Base-by-base conservation (phyloP, 2,113 vertebrate genomes). In the Phylloscopus whistleri region DNA sequence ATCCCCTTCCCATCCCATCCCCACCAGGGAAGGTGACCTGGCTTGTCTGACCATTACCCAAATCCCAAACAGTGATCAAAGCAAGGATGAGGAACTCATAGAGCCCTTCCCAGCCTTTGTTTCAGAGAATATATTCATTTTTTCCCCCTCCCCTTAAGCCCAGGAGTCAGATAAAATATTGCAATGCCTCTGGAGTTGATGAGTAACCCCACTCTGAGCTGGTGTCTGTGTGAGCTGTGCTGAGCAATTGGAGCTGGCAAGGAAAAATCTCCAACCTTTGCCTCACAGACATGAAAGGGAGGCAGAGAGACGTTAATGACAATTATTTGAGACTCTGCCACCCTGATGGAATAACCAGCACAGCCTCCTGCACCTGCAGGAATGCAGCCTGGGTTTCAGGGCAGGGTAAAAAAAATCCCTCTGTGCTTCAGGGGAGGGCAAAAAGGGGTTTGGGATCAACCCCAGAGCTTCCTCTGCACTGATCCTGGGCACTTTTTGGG, bases 271-370 rank as follows among this genome's bases (percentile, higher is more conserved):
- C 78, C 91, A 91, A 68, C 75, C 91, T 95, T 83, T 89, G 87
- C 89, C 87, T 96, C 87, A 43, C 64, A 89, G 89, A 91, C 84
- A 83, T 69, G 87, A 94, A 93, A 95, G 59, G 77, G 87, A 93
- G 58, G 60, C 44, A 89, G 53, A 77, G 70, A 39, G 55, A 83
- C 41, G 19, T 83, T 88, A 27, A 69, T 53, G 90, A 82, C 93
- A 85, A 94, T 86, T 53, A 16, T 49, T 80, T 90, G 94, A 90
- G 88, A 22, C 90, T 33, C 5, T 76, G 92, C 92, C 81, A 87
- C 79, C 72, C 88, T 86, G 95, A 96, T 92, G 88, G 95, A 77
- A 93, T 53, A 90, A 92, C 20, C 95, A 93, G 92, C 6, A 24
- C 49, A 49, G 69, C 30, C 67, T 27, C 14, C 9, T 23, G 37